phyloP scores from a whole-genome alignment of 1,140 invertebrate genomes.

The Drepana arcuata region DNA sequence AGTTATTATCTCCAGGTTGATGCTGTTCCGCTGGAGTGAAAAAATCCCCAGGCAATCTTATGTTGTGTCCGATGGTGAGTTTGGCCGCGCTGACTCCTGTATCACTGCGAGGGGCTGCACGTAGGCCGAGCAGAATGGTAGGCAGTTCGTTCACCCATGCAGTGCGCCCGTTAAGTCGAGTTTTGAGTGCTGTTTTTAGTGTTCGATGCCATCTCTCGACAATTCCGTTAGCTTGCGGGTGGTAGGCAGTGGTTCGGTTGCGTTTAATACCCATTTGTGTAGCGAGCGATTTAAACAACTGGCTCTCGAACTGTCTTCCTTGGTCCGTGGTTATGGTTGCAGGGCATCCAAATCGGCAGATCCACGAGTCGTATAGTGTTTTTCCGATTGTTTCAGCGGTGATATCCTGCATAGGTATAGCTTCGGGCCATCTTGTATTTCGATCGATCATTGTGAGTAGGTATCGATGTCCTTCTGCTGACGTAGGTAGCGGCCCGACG shows the following conservation, averaged over 20 bases:
- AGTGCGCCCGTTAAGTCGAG: not conserved
- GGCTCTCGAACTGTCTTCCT: constrained; percentile 1
- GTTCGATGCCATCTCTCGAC: not conserved
- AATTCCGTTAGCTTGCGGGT: not conserved
- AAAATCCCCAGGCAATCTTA: not conserved
- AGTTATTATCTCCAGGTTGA: no score
- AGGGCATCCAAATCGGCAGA: not conserved
- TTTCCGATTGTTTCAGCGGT: not conserved
- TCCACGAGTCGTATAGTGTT: not conserved
- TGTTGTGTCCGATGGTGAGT: not conserved
- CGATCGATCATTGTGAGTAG: not conserved
- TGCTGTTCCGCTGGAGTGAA: no score
- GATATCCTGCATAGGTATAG: not conserved
- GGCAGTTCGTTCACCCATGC: not conserved
- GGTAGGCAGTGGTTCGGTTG: not conserved
- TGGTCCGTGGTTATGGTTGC: not conserved
- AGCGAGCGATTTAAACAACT: not conserved
- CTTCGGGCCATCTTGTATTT: not conserved
- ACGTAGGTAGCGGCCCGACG: not conserved
- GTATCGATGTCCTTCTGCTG: not conserved
- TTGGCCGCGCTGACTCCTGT: not conserved
- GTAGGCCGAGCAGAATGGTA: not conserved
- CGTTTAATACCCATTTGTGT: not conserved
- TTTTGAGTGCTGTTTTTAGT: not conserved
- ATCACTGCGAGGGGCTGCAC: not conserved